Evolutionary conservation across 2,113 vertebrate genomes (phyloP).

Genomic region (Drymodes brunneopygia): DNA sequence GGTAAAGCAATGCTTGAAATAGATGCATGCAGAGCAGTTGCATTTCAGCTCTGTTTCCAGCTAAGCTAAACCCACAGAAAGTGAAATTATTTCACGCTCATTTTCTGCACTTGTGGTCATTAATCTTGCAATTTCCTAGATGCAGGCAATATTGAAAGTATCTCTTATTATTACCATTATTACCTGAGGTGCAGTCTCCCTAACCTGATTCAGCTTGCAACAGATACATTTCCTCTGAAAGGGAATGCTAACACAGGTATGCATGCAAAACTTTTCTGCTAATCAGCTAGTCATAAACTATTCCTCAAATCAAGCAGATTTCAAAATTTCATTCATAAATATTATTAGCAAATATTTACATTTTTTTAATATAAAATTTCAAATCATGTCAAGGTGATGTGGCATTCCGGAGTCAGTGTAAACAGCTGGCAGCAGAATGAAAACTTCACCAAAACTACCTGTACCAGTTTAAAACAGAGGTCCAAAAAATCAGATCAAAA

Average conservation of each 20-base stretch:
- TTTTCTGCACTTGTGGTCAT: neutral
- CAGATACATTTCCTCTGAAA: neutral
- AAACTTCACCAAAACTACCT: neutral
- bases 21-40: neutral
- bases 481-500: neutral
- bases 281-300: neutral
- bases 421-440: neutral
- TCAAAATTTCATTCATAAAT: neutral
- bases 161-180: neutral
- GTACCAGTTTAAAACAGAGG: neutral
- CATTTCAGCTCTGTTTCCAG: neutral
- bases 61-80: neutral
- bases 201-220: slow-evolving; percentile 49
- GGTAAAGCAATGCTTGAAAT: neutral
- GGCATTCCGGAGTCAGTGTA: neutral
- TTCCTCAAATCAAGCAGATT: neutral
- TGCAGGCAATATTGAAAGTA: neutral
- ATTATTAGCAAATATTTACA: neutral
- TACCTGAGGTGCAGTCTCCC: slow-evolving; percentile 9
- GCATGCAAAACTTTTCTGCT: neutral
- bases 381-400: neutral
- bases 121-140: neutral
- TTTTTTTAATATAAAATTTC: neutral
- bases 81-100: neutral
- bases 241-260: neutral